Conservation (phyloP, 1,140 invertebrate species). For the Drosophila suzukii region DNA sequence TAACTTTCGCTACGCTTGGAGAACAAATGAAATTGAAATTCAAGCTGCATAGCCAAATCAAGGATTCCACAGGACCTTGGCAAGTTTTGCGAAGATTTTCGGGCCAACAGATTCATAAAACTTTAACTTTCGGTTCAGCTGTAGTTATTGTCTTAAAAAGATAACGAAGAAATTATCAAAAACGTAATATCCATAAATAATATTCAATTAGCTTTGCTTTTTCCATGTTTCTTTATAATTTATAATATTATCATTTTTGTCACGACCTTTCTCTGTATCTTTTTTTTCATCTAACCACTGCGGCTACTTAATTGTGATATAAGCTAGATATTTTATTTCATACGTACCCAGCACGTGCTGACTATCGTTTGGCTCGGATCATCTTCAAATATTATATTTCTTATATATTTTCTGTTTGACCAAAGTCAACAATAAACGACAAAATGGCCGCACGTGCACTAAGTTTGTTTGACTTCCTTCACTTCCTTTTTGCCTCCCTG, state of each 20-base stretch:
- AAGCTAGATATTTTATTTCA: conserved; percentile 32
- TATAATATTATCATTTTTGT: conserved; percentile 15
- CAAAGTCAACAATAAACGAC: conserved; percentile 50
- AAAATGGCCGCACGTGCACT: conserved; percentile 41
- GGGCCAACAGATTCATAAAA: conserved; percentile 1
- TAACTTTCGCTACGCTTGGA: conserved; percentile 52
- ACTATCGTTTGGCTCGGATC: conserved; percentile 19
- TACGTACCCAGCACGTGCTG: conserved; percentile 28
- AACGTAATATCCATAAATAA: not conserved
- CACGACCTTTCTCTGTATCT: conserved; percentile 8
- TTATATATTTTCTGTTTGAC: conserved; percentile 42
- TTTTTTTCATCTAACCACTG: not conserved
- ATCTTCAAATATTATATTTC: conserved; percentile 47
- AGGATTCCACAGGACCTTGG: conserved; percentile 20
- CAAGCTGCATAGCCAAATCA: conserved; percentile 24
- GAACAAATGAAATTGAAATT: conserved; percentile 40
- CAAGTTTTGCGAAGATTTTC: conserved; percentile 3
- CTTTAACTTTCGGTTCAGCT: conserved; percentile 18
- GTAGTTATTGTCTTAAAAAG: not conserved
- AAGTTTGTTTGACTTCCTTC: not conserved
- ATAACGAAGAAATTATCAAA: not conserved
- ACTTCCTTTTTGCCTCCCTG: not conserved
- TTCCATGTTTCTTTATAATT: not conserved
- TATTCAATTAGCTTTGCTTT: conserved; percentile 1
- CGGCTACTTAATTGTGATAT: conserved; percentile 32